These are phyloP conservation scores for Eristalis arbustorum DNA, from an alignment of 2,888 invertebrate species.

Conservation along the genomic window DNA sequence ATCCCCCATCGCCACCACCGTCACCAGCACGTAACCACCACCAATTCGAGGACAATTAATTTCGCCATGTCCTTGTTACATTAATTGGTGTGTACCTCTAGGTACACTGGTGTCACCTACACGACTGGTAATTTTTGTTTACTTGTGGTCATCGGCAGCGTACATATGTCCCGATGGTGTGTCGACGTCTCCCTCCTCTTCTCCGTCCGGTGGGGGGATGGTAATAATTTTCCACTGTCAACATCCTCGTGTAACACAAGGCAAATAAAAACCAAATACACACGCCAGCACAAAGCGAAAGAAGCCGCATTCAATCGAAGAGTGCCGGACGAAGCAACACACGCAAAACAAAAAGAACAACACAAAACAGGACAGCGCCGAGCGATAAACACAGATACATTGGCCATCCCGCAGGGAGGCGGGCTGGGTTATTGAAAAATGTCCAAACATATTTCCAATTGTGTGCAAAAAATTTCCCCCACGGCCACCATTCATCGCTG, in stretches of 20 bases:
- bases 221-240: slow-evolving; percentile 63
- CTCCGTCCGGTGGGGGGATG: neutral
- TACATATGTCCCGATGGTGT: slow-evolving; percentile 48
- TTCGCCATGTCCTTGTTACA: slow-evolving; percentile 51
- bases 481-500: slow-evolving; percentile 39
- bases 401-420: slow-evolving; percentile 20
- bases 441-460: slow-evolving; percentile 65
- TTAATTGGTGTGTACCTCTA: slow-evolving; percentile 53
- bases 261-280: slow-evolving; percentile 47
- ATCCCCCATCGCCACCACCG: neutral
- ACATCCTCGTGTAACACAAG: slow-evolving; percentile 60
- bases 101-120: slow-evolving; percentile 53
- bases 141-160: slow-evolving; percentile 58
- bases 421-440: slow-evolving; percentile 63
- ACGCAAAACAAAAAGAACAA: slow-evolving; percentile 2
- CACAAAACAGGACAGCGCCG: neutral
- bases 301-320: neutral
- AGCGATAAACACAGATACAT: slow-evolving; percentile 22
- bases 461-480: slow-evolving; percentile 23
- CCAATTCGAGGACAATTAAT: slow-evolving; percentile 46
- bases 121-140: slow-evolving; percentile 64
- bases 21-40: neutral
- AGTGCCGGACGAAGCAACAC: neutral
- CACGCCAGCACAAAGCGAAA: slow-evolving; percentile 2
- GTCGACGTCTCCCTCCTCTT: neutral